Evolutionary conservation across 2,888 invertebrate genomes (phyloP).

Genomic region (Carpatolechia fugitivella): DNA sequence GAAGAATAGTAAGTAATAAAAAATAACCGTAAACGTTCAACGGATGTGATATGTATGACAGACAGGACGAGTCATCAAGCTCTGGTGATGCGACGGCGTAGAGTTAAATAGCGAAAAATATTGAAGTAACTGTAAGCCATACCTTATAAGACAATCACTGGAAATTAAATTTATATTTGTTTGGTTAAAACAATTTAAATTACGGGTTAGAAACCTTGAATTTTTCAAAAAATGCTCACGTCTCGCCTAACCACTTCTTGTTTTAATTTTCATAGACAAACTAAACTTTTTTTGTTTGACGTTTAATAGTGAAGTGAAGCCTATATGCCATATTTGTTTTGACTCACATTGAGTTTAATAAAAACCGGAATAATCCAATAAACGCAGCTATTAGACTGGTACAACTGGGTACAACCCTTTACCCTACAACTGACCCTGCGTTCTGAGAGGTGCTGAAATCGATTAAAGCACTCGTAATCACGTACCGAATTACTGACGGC

Average conservation of each 20-base stretch:
- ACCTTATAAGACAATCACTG: constrained; percentile 5
- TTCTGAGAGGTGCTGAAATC: too few relatives aligned
- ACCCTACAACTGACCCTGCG: too few relatives aligned
- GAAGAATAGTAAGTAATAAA: constrained; percentile 25
- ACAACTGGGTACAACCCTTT: too few relatives aligned
- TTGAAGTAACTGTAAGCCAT: not conserved
- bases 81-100: constrained; percentile 26
- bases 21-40: constrained; percentile 59
- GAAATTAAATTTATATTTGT: not conserved
- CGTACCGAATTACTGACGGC: too few relatives aligned
- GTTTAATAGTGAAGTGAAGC: not conserved
- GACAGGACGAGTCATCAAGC: constrained; percentile 60
- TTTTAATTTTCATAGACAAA: constrained; percentile 11
- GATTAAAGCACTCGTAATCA: too few relatives aligned
- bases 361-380: too few relatives aligned
- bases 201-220: constrained; percentile 16
- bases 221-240: constrained; percentile 26
- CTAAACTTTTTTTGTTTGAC: constrained; percentile 1
- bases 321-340: too few relatives aligned
- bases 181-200: not conserved
- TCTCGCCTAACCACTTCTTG: constrained; percentile 37
- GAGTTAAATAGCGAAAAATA: constrained; percentile 21
- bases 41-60: constrained; percentile 64
- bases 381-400: too few relatives aligned
- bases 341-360: too few relatives aligned